Conservation (phyloP, 2,113 vertebrate genomes). For the Lagopus leucura region DNA sequence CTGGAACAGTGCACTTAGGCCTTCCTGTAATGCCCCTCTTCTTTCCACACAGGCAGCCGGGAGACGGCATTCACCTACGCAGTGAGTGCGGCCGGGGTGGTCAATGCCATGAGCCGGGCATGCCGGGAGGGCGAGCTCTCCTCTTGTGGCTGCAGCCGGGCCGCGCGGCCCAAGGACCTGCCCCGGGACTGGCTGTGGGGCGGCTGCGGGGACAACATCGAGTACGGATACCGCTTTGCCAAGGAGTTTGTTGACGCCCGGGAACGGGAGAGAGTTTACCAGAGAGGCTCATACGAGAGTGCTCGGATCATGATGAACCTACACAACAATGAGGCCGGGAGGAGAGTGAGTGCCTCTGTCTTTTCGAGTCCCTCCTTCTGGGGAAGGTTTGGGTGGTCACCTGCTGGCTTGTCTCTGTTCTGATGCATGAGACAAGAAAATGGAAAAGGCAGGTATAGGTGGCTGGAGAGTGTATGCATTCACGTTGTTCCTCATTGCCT, state of each 20-base stretch:
- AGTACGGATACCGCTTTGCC: slow-evolving; percentile 96
- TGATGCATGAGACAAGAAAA: rapidly evolving
- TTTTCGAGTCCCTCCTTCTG: rapidly evolving
- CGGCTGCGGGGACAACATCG: slow-evolving; percentile 96
- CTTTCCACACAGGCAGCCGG: slow-evolving; percentile 86
- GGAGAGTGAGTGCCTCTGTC: slow-evolving; percentile 82
- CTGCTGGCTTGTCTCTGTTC: not conserved
- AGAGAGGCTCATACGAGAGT: slow-evolving; percentile 90
- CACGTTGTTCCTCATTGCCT: not conserved
- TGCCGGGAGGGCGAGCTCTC: slow-evolving; percentile 97
- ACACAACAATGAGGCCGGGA: slow-evolving; percentile 96
- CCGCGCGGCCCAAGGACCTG: slow-evolving; percentile 91
- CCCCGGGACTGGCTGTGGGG: slow-evolving; percentile 99
- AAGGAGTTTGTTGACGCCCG: slow-evolving; percentile 97
- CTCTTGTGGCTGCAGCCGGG: slow-evolving; percentile 95
- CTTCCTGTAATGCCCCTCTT: not conserved
- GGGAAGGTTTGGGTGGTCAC: not conserved
- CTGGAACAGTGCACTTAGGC: rapidly evolving
- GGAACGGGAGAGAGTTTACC: slow-evolving; percentile 92
- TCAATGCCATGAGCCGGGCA: slow-evolving; percentile 95
- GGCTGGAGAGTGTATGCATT: not conserved
- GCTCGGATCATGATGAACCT: slow-evolving; percentile 94
- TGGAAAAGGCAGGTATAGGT: not conserved
- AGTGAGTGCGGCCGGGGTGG: slow-evolving; percentile 94
- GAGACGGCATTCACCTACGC: slow-evolving; percentile 97